phyloP scores from a whole-genome alignment of 2,797 vertebrate genomes.

The Alcedo quadribrachys region DNA sequence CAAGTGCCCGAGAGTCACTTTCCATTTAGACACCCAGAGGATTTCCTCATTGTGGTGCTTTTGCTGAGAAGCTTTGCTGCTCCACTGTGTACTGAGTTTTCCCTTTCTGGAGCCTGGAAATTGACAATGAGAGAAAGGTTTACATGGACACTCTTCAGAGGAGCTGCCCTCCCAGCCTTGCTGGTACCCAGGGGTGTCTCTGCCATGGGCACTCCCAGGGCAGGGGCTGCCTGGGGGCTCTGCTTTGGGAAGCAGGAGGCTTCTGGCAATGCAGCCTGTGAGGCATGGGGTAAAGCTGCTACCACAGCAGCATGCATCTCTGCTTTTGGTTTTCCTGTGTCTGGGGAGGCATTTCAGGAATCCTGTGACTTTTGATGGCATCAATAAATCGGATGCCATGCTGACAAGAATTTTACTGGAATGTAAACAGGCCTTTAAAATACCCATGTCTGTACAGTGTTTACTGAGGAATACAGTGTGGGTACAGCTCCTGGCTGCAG shows the following conservation, averaged over 20 bases:
- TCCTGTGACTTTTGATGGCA: constrained; percentile 65
- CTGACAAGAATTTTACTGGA: constrained; percentile 57
- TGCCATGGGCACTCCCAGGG: background rate
- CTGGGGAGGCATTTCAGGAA: constrained; percentile 59
- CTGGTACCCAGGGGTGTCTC: rapidly evolving
- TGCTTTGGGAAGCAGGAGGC: background rate
- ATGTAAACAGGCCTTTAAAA: constrained; percentile 64
- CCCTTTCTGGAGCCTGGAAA: background rate
- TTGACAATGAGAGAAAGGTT: background rate
- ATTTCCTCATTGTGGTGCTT: background rate
- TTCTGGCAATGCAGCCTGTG: background rate
- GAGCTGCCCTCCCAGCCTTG: background rate
- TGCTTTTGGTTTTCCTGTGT: background rate
- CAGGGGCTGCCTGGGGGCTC: background rate
- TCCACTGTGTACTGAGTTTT: background rate
- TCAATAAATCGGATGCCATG: constrained; percentile 62
- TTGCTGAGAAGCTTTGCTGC: background rate
- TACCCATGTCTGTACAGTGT: background rate
- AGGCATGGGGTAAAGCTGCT: background rate
- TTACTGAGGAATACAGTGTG: background rate
- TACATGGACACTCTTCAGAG: rapidly evolving
- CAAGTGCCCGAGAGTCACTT: background rate
- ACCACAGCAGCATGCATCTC: background rate
- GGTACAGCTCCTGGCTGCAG: background rate
- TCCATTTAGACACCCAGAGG: background rate